Evolutionary conservation across 2,888 invertebrate genomes (phyloP), one percentile per base, ranked within the genome.

Genomic region (Tetragonula carbonaria): DNA sequence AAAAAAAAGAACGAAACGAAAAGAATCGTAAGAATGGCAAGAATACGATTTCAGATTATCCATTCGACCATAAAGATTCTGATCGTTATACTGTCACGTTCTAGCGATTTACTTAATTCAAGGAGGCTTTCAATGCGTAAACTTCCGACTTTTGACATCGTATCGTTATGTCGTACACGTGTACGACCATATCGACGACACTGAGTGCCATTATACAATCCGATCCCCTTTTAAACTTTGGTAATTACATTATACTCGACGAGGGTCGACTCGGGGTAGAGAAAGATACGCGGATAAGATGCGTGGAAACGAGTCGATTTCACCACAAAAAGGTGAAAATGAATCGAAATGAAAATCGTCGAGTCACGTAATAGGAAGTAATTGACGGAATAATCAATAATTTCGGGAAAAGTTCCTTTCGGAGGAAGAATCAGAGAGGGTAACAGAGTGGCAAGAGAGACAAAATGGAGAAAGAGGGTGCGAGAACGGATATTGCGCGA

Each of bases 401-500:
- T 50, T 14, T 6, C 21, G 59, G 68, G 72, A 66, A 62, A 75
- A 62, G 67, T 28, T 28, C 28, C 28, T 28, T 28, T 59, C 28
- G 53, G 62, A 77, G 63, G 75, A 65, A 66, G 55, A 72, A 84
- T 76, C 74, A 8, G 8, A 8, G 72, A 67, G 73, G 59, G 67
- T 75, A 53, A 73, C 68, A 38, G 38, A 38, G 38, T 6, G 38
- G 38, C 38, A 11, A 45, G 45, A 45, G 45, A 45, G 45, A 45
- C 11, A 45, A 45, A 45, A 45, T 45, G 8, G 67, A 72, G 67
- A 72, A 55, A 59, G 66, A 57, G 76, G 82, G 63, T 33, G 63
- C 13, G 28, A 78, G 38, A 55, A 38, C 78, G 76, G 82, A 86
- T 88, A 85, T 85, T 83, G 91, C 88, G 87, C 85, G 84, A 91